Conservation (phyloP, 2,888 invertebrate genomes). For the Xylocampa areola region DNA sequence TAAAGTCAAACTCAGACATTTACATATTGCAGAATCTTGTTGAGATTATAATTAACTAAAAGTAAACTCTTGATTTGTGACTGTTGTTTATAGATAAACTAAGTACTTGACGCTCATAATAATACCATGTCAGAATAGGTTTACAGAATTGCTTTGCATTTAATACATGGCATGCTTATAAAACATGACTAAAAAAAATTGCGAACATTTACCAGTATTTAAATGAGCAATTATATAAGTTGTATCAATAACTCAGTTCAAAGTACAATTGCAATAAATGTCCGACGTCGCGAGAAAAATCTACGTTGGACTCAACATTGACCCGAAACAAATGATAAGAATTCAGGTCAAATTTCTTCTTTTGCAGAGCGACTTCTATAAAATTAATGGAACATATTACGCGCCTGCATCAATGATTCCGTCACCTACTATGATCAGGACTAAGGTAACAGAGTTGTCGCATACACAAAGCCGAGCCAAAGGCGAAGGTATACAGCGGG, state of each 20-base stretch:
- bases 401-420: constrained; percentile 80
- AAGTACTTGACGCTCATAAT: neutral
- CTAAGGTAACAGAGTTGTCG: constrained; percentile 78
- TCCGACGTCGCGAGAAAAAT: constrained; percentile 21
- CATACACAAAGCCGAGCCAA: constrained; percentile 62
- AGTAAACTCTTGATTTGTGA: constrained; percentile 1
- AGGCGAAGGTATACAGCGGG: constrained; percentile 33
- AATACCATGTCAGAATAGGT: neutral
- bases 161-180: neutral
- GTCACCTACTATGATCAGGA: constrained; percentile 78
- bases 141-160: neutral
- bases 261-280: constrained; percentile 8
- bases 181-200: neutral
- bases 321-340: constrained; percentile 46
- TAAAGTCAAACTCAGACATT: constrained; percentile 19
- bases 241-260: constrained; percentile 4
- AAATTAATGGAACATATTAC: constrained; percentile 86
- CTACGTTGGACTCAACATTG: constrained; percentile 28
- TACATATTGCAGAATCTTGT: constrained; percentile 12
- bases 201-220: too few species aligned
- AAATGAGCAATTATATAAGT: neutral
- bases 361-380: constrained; percentile 89
- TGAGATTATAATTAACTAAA: constrained; percentile 13
- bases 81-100: neutral
- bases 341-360: constrained; percentile 74